phyloP scores from a whole-genome alignment of 2,797 vertebrate genomes.

The Epinephelus awoara region DNA sequence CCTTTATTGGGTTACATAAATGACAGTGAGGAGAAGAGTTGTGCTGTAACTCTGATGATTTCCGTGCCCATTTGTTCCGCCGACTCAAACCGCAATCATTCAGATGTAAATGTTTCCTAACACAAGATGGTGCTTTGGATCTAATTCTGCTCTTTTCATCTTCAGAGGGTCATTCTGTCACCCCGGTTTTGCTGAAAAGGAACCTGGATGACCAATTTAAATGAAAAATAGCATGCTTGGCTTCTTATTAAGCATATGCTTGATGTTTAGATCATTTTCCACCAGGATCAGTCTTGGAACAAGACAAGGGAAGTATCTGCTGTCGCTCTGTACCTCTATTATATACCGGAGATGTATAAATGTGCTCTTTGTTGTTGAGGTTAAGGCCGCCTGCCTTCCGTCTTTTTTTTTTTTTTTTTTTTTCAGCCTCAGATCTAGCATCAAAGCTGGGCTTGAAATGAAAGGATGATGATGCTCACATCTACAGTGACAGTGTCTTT shows the following conservation, averaged over 20 bases:
- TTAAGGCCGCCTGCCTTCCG: conserved; percentile 23
- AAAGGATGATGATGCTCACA: conserved; percentile 28
- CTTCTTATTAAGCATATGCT: conserved; percentile 30
- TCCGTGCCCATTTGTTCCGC: conserved; percentile 45
- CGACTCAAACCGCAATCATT: conserved; percentile 47
- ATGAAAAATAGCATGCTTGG: conserved; percentile 22
- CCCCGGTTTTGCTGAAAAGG: conserved; percentile 16
- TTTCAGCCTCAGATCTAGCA: conserved; percentile 34
- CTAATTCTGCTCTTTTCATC: conserved; percentile 32
- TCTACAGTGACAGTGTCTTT: conserved; percentile 12
- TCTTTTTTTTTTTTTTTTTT: background rate
- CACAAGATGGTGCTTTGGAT: conserved; percentile 18
- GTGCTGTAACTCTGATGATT: conserved; percentile 38
- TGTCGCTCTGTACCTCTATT: conserved; percentile 14
- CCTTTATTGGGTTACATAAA: conserved; percentile 70
- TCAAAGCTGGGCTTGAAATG: conserved; percentile 49
- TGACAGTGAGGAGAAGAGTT: conserved; percentile 36
- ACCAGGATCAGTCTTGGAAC: conserved; percentile 11
- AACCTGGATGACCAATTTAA: conserved; percentile 33
- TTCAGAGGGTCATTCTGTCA: conserved; percentile 20
- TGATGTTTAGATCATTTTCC: conserved; percentile 17
- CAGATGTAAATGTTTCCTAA: conserved; percentile 58
- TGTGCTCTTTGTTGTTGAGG: conserved; percentile 41
- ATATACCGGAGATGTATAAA: conserved; percentile 1
- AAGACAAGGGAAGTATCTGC: conserved; percentile 21